Evolutionary conservation across 1,140 invertebrate genomes (phyloP).

Genomic region (Drosophila mauritiana): DNA sequence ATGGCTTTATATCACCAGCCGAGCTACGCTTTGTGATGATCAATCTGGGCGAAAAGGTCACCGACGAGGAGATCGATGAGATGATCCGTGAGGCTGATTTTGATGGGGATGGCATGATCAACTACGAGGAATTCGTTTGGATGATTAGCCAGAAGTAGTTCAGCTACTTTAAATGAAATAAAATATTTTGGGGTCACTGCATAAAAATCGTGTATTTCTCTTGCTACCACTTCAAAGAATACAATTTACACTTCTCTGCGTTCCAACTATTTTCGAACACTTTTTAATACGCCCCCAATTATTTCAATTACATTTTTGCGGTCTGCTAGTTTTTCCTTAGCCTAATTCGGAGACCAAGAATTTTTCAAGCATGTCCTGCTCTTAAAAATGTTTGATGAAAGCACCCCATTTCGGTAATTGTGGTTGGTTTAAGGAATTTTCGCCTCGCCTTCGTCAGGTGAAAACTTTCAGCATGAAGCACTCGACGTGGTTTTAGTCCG

Average conservation of each 20-base stretch:
- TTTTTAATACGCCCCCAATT: not conserved
- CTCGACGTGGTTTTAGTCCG: slow-evolving; percentile 34
- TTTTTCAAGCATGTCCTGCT: slow-evolving; percentile 4
- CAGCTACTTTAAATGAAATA: slow-evolving; percentile 2
- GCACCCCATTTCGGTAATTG: slow-evolving; percentile 52
- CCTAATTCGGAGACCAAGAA: not conserved
- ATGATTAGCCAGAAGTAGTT: slow-evolving; percentile 63
- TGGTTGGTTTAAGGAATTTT: slow-evolving; percentile 41
- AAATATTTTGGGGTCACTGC: slow-evolving; percentile 8
- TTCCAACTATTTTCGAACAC: not conserved
- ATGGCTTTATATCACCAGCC: slow-evolving; percentile 62
- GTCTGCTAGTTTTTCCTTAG: not conserved
- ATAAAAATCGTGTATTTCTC: not conserved
- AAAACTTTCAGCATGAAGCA: slow-evolving; percentile 38
- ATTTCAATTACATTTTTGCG: not conserved
- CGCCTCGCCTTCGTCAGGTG: slow-evolving; percentile 8
- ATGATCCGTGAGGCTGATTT: slow-evolving; percentile 93
- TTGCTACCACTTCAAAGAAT: too few species aligned
- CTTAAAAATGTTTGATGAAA: slow-evolving; percentile 36
- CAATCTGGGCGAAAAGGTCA: slow-evolving; percentile 63
- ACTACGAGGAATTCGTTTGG: slow-evolving; percentile 88
- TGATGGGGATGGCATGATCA: slow-evolving; percentile 95
- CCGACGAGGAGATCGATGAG: slow-evolving; percentile 69
- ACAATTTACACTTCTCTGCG: too few species aligned
- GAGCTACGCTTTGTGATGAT: slow-evolving; percentile 58